Evolutionary conservation across 2,113 vertebrate genomes (phyloP), one percentile per base, ranked within the genome.

Genomic region (Nipponia nippon): DNA sequence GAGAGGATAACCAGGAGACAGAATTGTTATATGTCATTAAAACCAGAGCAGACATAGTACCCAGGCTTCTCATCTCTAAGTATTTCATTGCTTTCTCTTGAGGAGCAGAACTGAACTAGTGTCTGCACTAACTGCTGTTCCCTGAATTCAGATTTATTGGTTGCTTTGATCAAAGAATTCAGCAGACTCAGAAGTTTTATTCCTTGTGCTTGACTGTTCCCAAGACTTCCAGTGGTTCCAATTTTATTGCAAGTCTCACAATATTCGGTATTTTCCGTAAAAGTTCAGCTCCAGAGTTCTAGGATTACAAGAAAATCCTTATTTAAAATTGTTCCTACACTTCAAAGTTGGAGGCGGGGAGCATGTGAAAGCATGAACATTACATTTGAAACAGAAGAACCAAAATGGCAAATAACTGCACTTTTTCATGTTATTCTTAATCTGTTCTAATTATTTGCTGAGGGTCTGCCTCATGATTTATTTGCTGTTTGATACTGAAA

Each of bases 101-200:
- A 75, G 63, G 55, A 78, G n/a, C 59, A 78, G 63, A 81, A 71
- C 42, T 50, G 63, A 90, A 42, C 20, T 46, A 50, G 29, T 78
- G 53, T 59, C 63, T 71, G n/a, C 30, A 34, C 58, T 56, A 58
- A 69, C 50, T 91, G 83, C 83, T 91, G 6, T 87, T 93, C 83
- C 73, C 65, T 59, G 34, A 91, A 63, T 72, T 87, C 61, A 56
- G 65, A 91, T 96, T 96, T 95, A 89, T 84, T 91, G 40, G 72
- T 79, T 87, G 34, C 91, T 96, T 96, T 97, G 94, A 94, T 94
- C 61, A 84, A 52, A 84, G 81, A 89, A 56, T 72, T 91, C 52
- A 40, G 32, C 47, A 76, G 91, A 87, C 59, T 91, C 61, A 61
- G 63, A 82, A 84, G 73, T 91, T 93, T 96, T 94, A 75, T 87